Conservation (phyloP, 2,888 invertebrate species). For the Blastobasis lacticolella region DNA sequence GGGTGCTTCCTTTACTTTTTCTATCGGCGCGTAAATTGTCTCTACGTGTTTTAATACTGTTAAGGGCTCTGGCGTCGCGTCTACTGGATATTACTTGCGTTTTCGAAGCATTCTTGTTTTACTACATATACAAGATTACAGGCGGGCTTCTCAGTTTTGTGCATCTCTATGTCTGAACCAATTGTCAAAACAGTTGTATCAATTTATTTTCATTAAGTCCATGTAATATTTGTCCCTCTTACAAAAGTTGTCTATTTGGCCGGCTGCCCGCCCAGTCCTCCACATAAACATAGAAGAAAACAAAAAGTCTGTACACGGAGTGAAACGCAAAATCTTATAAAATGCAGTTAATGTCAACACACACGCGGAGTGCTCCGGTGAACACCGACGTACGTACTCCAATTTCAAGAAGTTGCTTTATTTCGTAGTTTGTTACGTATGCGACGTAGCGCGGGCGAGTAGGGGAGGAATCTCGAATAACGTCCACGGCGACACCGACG, state of each 20-base stretch:
- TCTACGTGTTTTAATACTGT: too few relatives aligned
- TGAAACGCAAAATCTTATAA: slow-evolving; percentile 62
- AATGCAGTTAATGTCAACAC: slow-evolving; percentile 63
- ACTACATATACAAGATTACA: too few relatives aligned
- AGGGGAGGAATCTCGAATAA: slow-evolving; percentile 37
- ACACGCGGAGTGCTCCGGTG: slow-evolving; percentile 43
- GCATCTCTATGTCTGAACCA: too few relatives aligned
- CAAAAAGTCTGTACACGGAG: slow-evolving; percentile 49
- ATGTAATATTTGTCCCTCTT: slow-evolving; percentile 49
- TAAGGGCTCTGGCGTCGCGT: too few relatives aligned
- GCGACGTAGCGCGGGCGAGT: slow-evolving; percentile 16
- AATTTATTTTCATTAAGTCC: slow-evolving; percentile 46
- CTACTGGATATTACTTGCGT: too few relatives aligned
- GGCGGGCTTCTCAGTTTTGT: background rate
- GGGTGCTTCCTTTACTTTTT: slow-evolving; percentile 28
- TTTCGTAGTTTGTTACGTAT: slow-evolving; percentile 34
- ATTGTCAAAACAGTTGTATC: slow-evolving; percentile 15
- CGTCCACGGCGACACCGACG: slow-evolving; percentile 21
- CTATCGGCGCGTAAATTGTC: slow-evolving; percentile 27
- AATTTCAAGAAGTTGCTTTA: slow-evolving; percentile 43
- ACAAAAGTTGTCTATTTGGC: slow-evolving; percentile 62
- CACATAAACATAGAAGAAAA: slow-evolving; percentile 52
- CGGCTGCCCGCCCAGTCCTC: slow-evolving; percentile 43
- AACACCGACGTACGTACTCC: slow-evolving; percentile 27
- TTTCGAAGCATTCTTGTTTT: too few relatives aligned